These are phyloP conservation scores for Pimephales promelas DNA, from an alignment of 2,113 vertebrate species.

Conservation along the genomic window DNA sequence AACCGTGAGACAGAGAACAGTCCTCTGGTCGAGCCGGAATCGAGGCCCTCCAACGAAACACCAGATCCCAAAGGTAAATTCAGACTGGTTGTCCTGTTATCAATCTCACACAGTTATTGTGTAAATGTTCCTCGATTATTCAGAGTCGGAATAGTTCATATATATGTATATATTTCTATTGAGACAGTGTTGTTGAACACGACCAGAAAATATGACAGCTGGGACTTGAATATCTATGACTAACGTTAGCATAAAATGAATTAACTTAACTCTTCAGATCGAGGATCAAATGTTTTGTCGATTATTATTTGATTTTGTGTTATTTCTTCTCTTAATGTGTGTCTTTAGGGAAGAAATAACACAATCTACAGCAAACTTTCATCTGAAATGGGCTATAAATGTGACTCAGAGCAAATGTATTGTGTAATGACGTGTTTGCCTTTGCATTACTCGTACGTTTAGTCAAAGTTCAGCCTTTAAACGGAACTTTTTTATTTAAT, in stretches of 20 bases:
- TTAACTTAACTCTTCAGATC: too few species aligned
- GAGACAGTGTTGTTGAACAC: neutral
- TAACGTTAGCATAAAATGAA: neutral
- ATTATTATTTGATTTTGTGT: too few species aligned
- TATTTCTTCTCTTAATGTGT: too few species aligned
- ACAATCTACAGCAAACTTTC: neutral
- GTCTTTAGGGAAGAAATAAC: neutral
- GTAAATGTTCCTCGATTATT: neutral
- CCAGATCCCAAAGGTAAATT: constrained; percentile 65
- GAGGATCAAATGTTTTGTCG: neutral
- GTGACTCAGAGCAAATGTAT: neutral
- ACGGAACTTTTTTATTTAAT: neutral
- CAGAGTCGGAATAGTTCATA: neutral
- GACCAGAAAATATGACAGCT: neutral
- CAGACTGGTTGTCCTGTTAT: neutral
- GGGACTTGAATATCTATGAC: neutral
- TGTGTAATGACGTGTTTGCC: neutral
- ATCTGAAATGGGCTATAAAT: neutral
- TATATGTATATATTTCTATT: too few species aligned
- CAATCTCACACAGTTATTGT: neutral
- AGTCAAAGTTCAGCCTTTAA: neutral
- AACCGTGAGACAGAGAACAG: constrained; percentile 62
- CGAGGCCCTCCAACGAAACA: constrained; percentile 56
- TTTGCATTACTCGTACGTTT: neutral
- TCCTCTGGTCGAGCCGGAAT: constrained; percentile 58